Evolutionary conservation across 2,113 vertebrate species (phyloP), one percentile per base, ranked within the genome.

Genomic region (Pelobates fuscus): DNA sequence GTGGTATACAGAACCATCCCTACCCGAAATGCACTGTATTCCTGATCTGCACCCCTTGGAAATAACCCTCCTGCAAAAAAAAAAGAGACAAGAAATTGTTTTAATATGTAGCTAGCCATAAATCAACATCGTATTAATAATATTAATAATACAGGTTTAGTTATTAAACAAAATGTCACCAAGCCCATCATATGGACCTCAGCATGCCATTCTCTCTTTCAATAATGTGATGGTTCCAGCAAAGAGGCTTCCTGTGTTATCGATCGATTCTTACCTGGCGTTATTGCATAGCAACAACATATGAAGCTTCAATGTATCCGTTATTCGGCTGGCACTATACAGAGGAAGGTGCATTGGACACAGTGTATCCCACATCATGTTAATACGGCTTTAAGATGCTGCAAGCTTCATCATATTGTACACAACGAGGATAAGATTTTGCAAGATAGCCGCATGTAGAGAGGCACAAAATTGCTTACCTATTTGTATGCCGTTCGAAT

Each of bases 11-110:
- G 94, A 88, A 97, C 94, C 95, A 98, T 97, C 61, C 95, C 97
- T 89, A 98, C 93, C 82, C 97, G 94, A 87, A 98, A 98, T 57
- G 97, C 97, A 89, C 96, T 98, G 95, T 98, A 98, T 89, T 98
- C 97, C 90, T 98, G 97, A 85, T 98, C 96, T 29, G 96, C 95
- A 78, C 96, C 95, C 88, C 97, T 94, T 74, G 95, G 96, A 91
- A 98, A 98, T 46, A 98, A 89, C 64, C 97, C 97, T 84, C 97
- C 97, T 98, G 91, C 67, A 82, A 88, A 86, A 80, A 81, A 88
- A 86, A 80, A 85, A 83, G 83, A 77, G 23, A 15, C 25, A 67
- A 11, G 37, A 2, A 43, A 43, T 26, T 43, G 25, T 1, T 52
- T 57, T 69, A 55, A 5, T 32, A 57, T 6, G 17, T n/a, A 58